Conservation (phyloP, 2,113 vertebrate species). For the Girardinichthys multiradiatus region DNA sequence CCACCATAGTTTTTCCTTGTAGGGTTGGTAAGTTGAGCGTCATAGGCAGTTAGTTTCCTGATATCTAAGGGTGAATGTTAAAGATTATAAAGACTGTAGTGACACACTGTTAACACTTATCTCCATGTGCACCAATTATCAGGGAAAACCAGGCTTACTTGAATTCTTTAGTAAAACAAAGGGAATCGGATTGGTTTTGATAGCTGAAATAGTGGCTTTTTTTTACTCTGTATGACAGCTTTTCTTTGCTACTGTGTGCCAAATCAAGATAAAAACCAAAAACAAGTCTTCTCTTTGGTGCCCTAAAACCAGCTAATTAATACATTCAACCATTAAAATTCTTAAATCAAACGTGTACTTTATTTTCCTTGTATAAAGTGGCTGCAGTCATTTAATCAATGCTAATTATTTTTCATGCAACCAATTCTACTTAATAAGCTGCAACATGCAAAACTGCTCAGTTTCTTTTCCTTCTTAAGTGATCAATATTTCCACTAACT, state of each 20-base stretch:
- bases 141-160: background rate
- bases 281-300: too few species aligned
- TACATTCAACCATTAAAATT: background rate
- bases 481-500: conserved; percentile 60
- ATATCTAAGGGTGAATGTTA: too few species aligned
- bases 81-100: too few species aligned
- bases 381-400: conserved; percentile 45
- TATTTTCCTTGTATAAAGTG: conserved; percentile 26
- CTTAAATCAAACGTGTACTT: conserved; percentile 8
- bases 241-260: too few species aligned
- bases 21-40: too few species aligned
- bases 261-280: too few species aligned
- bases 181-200: conserved; percentile 11
- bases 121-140: background rate
- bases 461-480: conserved; percentile 11
- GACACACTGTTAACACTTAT: too few species aligned
- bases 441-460: conserved; percentile 47
- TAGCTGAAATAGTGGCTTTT: too few species aligned
- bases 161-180: conserved; percentile 12
- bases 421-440: conserved; percentile 59
- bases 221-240: too few species aligned
- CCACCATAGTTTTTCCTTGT: too few species aligned
- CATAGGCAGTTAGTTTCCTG: too few species aligned
- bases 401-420: conserved; percentile 52
- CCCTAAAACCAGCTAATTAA: too few species aligned